Evolutionary conservation across 2,888 invertebrate genomes (phyloP), one percentile per base, ranked within the genome.

Genomic region (Hymenopus coronatus): DNA sequence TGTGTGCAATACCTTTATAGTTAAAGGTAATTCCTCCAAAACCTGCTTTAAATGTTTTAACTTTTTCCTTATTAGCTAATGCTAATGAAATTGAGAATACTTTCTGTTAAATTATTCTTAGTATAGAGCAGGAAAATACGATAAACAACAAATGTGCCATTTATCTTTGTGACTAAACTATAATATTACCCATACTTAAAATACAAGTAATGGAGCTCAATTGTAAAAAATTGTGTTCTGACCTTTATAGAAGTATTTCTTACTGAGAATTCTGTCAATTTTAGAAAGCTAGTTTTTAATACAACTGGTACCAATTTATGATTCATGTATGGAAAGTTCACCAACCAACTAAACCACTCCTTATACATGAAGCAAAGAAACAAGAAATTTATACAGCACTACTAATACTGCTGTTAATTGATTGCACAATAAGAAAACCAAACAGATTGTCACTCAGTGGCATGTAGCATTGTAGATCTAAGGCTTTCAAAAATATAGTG

Each of bases 241-340:
- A 70, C 6, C 25, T 70, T 20, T 14, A 20, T 20, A 20, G 20
- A 8, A 25, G 20, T 20, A 70, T 70, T 20, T 20, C 25, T 70
- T 70, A 20, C 9, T 25, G 4, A 70, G 54, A 70, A 70, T 4
- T 70, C 20, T 70, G 54, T 14, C 20, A 70, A 70, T 70, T 20
- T 20, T 20, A 82, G 82, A 84, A 85, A 83, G 82, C 70, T 88
- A 70, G 85, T 84, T 85, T 88, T 84, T 83, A 83, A 84, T 70
- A 83, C 54, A 46, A 70, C 83, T 88, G 6, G 20, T 70, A 70
- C 40, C 40, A 12, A 40, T 70, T 70, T 70, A 0, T 70, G 20
- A 70, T 70, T 70, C 54, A 70, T 70, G 54, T 70, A 70, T 70
- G 54, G 54, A 70, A 70, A 70, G 54, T 70, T 70, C 25, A 70